Evolutionary conservation across 2,113 vertebrate genomes (phyloP).

Genomic region (Lasiurus borealis): DNA sequence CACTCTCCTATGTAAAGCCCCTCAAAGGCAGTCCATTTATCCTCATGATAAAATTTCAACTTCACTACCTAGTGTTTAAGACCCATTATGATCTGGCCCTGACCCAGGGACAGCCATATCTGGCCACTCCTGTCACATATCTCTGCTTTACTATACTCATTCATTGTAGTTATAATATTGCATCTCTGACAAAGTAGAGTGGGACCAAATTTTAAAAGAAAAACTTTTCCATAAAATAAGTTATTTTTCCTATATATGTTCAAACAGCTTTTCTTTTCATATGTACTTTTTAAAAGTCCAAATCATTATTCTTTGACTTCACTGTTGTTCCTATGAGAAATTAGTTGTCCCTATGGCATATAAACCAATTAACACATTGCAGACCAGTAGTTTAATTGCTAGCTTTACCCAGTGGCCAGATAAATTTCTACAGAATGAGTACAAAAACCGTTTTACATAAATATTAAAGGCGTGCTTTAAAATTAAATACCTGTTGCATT

Average conservation of each 20-base stretch:
- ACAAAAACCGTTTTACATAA: too few relatives aligned
- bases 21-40: not conserved
- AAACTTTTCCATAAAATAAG: not conserved
- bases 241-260: not conserved
- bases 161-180: not conserved
- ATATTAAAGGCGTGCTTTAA: too few relatives aligned
- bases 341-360: not conserved
- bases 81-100: not conserved
- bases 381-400: too few relatives aligned
- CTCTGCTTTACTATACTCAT: not conserved
- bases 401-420: too few relatives aligned
- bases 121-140: accelerated
- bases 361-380: not conserved
- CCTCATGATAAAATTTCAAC: not conserved
- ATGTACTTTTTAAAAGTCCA: not conserved
- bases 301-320: not conserved
- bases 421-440: too few relatives aligned
- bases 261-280: not conserved
- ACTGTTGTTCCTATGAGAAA: not conserved
- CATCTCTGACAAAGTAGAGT: not conserved
- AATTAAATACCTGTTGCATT: too few relatives aligned
- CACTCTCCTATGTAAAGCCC: not conserved
- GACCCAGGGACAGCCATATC: not conserved
- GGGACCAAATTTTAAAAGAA: not conserved
- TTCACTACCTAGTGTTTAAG: not conserved